Evolutionary conservation across 2,113 vertebrate genomes (phyloP).

Genomic region (Xerus inauris): DNA sequence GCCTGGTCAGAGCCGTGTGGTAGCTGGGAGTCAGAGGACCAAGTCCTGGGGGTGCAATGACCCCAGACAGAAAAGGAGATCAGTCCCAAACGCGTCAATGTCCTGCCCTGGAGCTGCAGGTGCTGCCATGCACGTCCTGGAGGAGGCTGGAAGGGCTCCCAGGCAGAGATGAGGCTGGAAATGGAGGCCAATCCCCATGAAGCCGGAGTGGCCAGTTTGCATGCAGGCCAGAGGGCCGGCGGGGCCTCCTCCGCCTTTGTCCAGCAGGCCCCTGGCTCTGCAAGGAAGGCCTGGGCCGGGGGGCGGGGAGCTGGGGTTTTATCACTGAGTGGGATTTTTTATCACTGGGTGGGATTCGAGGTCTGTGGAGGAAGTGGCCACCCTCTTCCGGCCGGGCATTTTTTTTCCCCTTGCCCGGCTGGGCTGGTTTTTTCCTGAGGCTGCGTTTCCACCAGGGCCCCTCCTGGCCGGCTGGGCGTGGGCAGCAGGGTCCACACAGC

Average conservation of each 20-base stretch:
- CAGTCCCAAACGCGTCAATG: not conserved
- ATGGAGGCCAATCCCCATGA: not conserved
- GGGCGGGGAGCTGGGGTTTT: not conserved
- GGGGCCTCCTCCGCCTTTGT: not conserved
- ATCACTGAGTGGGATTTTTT: conserved; percentile 60
- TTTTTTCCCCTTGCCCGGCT: conserved; percentile 72
- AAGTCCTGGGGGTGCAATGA: not conserved
- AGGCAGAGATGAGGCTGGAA: not conserved
- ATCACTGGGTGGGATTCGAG: conserved; percentile 71
- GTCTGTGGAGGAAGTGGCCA: conserved; percentile 81
- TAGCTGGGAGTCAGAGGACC: not conserved
- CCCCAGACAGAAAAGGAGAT: not conserved
- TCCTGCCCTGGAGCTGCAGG: not conserved
- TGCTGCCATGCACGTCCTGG: not conserved
- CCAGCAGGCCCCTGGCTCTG: not conserved
- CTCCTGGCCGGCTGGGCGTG: conserved; percentile 67
- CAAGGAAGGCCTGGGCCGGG: conserved; percentile 41
- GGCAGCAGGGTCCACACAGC: conserved; percentile 57
- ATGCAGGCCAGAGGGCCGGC: no score
- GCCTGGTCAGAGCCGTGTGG: not conserved
- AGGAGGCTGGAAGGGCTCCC: not conserved
- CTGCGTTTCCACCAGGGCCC: conserved; percentile 72
- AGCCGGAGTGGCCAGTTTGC: no score
- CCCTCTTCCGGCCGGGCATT: conserved; percentile 82
- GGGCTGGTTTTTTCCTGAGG: conserved; percentile 62